Base-by-base conservation (phyloP, 2,113 vertebrate genomes). In the Triplophysa siluroides region DNA sequence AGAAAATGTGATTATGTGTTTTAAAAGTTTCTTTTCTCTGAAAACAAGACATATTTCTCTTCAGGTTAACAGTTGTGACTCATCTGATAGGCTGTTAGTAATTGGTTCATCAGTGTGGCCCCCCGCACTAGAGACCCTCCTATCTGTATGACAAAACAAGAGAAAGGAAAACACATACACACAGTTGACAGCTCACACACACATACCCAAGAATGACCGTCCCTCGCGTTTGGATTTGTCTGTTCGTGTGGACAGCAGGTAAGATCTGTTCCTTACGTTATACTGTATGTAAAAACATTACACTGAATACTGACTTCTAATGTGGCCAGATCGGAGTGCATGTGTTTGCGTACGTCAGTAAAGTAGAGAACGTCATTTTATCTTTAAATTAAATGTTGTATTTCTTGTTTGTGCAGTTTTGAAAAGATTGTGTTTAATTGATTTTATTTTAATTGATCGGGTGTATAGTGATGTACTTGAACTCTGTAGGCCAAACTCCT, bases 91-190 rank as follows among this genome's bases (percentile, higher is more conserved):
- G 87, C 79, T 75, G 41, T 83, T 78, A 62, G 64, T 71, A 58
- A 83, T 66, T 88, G 81, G 68, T 41, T 47, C 83, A 76, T 72
- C n/a, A 21, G 19, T 21, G 7, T 87, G 84, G 88, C 81, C 85
- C 86, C 81, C 78, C 83, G 70, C 71, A 74, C 75, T 78, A 71
- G 78, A 86, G 90, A 87, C 88, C 90, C 90, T 91, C 90, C 85
- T 87, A 90, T 85, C 73, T 78, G 68, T 88, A 66, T 84, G 84
- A 87, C 86, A 89, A 78, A 87, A 73, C 78, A 70, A 83, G 8
- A 86, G 69, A 85, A 89, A 74, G 85, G 90, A 87, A 77, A 33
- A 75, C 58, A 64, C 45, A 74, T 12, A 70, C 24, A 54, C 65
- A 72, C 23, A 47, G 65, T 72, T 45, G 2, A n/a, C 8, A 33